Evolutionary conservation across 2,113 vertebrate species (phyloP).

Genomic region (Caloenas nicobarica): DNA sequence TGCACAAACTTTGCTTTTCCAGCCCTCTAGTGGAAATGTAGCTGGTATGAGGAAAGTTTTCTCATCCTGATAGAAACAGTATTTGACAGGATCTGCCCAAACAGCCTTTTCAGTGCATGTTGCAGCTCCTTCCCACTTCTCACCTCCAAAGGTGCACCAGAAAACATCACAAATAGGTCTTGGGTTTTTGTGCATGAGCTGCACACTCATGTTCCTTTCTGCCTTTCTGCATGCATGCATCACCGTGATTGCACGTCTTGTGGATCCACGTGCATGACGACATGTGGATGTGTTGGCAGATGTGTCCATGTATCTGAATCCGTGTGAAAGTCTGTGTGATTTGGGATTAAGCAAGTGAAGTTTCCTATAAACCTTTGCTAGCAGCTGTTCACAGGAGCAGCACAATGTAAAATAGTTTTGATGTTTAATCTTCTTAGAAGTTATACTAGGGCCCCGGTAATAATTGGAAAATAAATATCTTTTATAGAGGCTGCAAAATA

Average conservation of each 20-base stretch:
- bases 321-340: background rate
- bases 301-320: background rate
- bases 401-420: background rate
- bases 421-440: constrained; percentile 2
- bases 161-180: background rate
- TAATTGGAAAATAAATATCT: constrained; percentile 58
- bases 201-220: fast-evolving
- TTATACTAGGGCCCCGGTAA: background rate
- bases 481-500: constrained; percentile 3
- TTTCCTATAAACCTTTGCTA: background rate
- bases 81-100: background rate
- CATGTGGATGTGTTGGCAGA: background rate
- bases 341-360: background rate
- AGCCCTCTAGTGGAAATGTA: constrained; percentile 54
- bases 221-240: fast-evolving
- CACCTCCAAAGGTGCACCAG: background rate
- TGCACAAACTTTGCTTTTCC: background rate
- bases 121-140: background rate
- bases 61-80: background rate
- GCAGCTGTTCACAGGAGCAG: background rate
- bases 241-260: fast-evolving
- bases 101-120: fast-evolving
- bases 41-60: background rate
- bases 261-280: fast-evolving
- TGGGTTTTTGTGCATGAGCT: background rate